Conservation (phyloP, 2,888 invertebrate species). For the Frankliniella intonsa region DNA sequence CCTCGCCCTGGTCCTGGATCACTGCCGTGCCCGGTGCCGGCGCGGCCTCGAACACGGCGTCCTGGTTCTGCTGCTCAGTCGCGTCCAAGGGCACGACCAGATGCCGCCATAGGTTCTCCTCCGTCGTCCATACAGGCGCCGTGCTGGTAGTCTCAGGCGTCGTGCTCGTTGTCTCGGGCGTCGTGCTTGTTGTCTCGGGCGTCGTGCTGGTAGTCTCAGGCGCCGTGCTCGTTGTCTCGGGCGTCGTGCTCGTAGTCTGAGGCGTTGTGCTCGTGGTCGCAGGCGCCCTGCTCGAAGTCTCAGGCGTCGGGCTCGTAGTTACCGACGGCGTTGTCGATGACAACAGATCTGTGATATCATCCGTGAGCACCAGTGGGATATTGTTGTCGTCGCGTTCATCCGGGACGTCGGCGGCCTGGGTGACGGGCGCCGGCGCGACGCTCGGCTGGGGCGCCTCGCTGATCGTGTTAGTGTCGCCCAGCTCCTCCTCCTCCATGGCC, state of each 20-base stretch:
- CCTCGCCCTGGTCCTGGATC: background rate
- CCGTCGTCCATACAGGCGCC: background rate
- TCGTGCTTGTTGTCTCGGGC: no score
- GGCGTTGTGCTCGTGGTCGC: no score
- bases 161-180: background rate
- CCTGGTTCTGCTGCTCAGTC: background rate
- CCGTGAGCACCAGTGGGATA: background rate
- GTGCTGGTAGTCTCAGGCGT: background rate
- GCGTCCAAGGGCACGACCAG: background rate
- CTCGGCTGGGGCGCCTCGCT: no score
- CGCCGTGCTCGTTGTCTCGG: no score
- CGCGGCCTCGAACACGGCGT: no score
- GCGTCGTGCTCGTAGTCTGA: no score
- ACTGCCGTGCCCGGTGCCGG: background rate
- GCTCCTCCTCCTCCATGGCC: constrained; percentile 1
- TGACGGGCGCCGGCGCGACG: no score
- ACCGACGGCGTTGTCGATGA: background rate
- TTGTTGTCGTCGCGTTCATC: background rate
- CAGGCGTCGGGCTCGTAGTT: background rate
- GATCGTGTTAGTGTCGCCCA: background rate
- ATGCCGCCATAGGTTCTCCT: background rate
- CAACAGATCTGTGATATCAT: background rate
- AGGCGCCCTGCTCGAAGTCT: no score
- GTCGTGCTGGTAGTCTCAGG: no score
- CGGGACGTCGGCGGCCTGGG: background rate